Base-by-base conservation (phyloP, 2,113 vertebrate genomes). In the Sarotherodon lohbergeri region DNA sequence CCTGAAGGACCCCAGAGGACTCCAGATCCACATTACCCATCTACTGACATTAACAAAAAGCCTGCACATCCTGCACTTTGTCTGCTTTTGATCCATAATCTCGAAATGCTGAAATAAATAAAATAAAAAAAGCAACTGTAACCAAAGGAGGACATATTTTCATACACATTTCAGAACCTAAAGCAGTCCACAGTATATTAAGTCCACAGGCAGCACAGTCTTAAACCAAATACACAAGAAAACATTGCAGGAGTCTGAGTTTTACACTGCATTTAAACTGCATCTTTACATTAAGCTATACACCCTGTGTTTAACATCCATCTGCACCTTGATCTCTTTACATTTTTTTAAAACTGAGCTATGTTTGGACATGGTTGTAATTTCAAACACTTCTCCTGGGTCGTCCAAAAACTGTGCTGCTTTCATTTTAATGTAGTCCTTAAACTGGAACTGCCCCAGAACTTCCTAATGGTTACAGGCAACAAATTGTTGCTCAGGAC, bases 261-360 rank as follows among this genome's bases (percentile, higher is more conserved):
- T 39, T 39, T 39, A 39, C 36, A 39, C 36, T 39, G 36, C 36
- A 39, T 10, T 63, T 11, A 63, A 63, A 63, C 57, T 0, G 3
- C 14, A 0, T 0, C 17, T 36, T 63, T 63, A 63, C 59, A 36
- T 63, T 63, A 1, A 63, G 2, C 59, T 36, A 63, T 0, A 19
- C 16, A 0, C 32, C 32, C 17, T 2, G 17, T 63, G 17, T 63
- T 36, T 36, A 63, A 63, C 32, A 63, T 63, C 59, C 59, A 36
- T 63, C 32, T 63, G 59, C 5, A 63, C 59, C 59, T 63, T 36
- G 8, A 61, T 32, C 29, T 61, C n/a, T 55, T 55, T 24, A 24
- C 11, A 57, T 27, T 57, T 14, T 8, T 8, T 27, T 27, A 27
- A 57, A 27, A 24, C 10, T 55, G 54, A 14, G 24, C 27, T 57